Conservation (phyloP, 2,113 vertebrate genomes). For the Vireo altiloquus region DNA sequence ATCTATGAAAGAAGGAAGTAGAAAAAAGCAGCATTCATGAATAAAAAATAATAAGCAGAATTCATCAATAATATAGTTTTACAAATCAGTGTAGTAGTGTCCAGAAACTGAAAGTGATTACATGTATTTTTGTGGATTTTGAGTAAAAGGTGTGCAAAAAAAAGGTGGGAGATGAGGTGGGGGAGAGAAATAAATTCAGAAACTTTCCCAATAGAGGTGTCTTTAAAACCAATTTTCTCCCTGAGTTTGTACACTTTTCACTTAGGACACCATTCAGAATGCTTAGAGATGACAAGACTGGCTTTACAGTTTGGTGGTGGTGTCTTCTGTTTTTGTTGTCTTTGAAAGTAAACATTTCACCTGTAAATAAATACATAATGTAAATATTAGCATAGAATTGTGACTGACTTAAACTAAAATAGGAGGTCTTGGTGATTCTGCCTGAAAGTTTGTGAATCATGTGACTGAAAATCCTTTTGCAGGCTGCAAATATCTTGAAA, state of each 20-base stretch:
- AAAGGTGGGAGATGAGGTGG: fast-evolving
- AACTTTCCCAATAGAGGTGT: neutral
- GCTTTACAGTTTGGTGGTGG: neutral
- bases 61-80: neutral
- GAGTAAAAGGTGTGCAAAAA: neutral
- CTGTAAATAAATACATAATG: neutral
- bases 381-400: neutral
- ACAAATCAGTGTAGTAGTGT: neutral
- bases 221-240: neutral
- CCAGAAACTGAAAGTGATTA: neutral
- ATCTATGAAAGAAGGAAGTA: neutral
- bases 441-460: neutral
- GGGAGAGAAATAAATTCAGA: neutral
- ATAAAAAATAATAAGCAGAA: neutral
- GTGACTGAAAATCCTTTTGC: slow-evolving; percentile 38
- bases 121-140: neutral
- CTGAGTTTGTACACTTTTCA: neutral
- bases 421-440: neutral
- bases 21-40: neutral
- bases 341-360: neutral
- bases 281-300: neutral
- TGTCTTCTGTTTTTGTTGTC: neutral
- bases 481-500: slow-evolving; percentile 74
- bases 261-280: neutral
- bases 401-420: neutral